Base-by-base conservation (phyloP, 2,113 vertebrate genomes). In the Tricholaema leucomelas region DNA sequence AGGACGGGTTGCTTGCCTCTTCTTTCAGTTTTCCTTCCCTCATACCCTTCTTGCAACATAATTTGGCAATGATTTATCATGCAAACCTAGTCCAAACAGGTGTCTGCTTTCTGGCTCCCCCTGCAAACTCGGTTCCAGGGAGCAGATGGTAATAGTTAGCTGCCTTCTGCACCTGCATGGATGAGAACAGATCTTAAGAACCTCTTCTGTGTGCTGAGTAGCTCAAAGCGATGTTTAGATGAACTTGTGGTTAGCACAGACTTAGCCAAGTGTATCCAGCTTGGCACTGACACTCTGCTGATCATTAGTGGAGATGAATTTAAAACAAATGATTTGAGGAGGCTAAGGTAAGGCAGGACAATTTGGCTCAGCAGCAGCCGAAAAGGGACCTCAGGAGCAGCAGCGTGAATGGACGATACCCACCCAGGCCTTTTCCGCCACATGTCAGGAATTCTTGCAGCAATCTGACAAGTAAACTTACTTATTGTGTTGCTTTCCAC, bases 141-240 rank as follows among this genome's bases (percentile, higher is more conserved):
- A 89, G 63, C 96, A 96, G 95, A 96, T 96, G 96, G 93, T 81
- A 92, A 82, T 60, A 91, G 72, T 96, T 93, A 94, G 87, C 59
- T 91, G 87, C 93, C 87, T 95, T 92, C 92, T 95, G 95, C 89
- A 95, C 93, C 93, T 94, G 92, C 91, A 93, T 11, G 81, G 67
- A 89, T 92, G 89, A 92, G 38, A 93, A 73, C 54, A 94, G 82
- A 82, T 78, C 88, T 83, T 75, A 96, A 82, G 79, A 94, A 82
- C 76, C 52, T 93, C 81, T 89, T 71, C 69, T 83, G 54, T 54
- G 60, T 6, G 19, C 67, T 81, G 82, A 83, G 30, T 71, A 81
- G 75, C 87, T 85, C 72, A 81, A 16, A 91, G 89, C 30, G 69
- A 31, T 71, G 87, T 87, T 92, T 77, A 87, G 42, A 91, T 50